Evolutionary conservation across 2,113 vertebrate species (phyloP).

Genomic region (Columbina picui): DNA sequence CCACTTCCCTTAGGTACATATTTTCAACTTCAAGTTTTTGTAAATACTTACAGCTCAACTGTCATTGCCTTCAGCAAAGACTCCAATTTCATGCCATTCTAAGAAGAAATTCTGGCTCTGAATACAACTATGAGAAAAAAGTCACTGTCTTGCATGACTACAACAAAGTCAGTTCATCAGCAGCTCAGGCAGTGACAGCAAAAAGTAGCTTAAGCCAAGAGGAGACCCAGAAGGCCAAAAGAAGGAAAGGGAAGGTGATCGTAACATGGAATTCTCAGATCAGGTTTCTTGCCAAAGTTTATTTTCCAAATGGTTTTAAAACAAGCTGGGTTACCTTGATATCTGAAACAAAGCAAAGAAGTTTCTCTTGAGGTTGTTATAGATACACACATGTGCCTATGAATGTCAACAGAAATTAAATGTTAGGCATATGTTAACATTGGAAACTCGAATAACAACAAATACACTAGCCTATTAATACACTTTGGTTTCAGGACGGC

Average conservation of each 20-base stretch:
- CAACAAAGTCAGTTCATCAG: background rate
- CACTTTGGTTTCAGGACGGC: background rate
- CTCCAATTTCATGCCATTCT: background rate
- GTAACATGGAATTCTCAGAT: background rate
- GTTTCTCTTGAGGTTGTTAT: background rate
- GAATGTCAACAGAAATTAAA: background rate
- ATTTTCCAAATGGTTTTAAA: background rate
- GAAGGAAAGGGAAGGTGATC: background rate
- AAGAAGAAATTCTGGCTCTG: background rate
- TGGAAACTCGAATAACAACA: background rate
- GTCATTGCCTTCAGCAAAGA: background rate
- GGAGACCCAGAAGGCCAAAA: background rate
- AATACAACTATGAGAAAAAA: background rate
- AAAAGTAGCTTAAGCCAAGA: background rate
- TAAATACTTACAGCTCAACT: rapidly evolving
- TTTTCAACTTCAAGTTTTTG: background rate
- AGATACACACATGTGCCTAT: background rate
- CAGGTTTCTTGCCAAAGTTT: background rate
- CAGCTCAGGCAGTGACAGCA: background rate
- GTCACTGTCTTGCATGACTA: background rate
- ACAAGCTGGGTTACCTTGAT: background rate
- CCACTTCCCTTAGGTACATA: background rate
- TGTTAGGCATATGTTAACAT: background rate
- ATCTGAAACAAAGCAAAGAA: background rate
- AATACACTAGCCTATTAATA: background rate